Evolutionary conservation across 2,888 invertebrate species (phyloP).

Genomic region (Flexamia atlantica): DNA sequence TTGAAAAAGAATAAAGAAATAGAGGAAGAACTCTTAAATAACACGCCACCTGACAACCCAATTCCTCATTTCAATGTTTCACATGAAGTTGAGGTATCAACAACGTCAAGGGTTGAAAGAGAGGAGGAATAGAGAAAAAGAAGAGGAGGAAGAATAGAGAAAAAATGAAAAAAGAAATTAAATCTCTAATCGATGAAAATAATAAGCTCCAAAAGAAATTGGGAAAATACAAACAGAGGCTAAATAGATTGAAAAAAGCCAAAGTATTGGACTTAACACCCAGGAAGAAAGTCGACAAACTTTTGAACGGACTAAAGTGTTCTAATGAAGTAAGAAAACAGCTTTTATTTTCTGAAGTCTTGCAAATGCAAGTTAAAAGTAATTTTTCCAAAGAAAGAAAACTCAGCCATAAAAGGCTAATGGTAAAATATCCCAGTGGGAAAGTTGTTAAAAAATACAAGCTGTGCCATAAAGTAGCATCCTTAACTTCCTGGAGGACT

Average conservation of each 20-base stretch:
- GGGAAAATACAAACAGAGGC: constrained; percentile 13
- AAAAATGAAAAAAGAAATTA: constrained; percentile 24
- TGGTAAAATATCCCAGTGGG: constrained; percentile 2
- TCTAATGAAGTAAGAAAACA: constrained; percentile 28
- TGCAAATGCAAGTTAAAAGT: constrained; percentile 30
- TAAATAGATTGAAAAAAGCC: constrained; percentile 34
- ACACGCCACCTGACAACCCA: constrained; percentile 22
- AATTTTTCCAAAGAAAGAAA: constrained; percentile 16
- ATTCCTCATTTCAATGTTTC: constrained; percentile 19
- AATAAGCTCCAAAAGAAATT: constrained; percentile 21
- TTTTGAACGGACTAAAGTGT: constrained; percentile 24
- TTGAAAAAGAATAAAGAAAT: constrained; percentile 23
- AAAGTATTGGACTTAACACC: constrained; percentile 21
- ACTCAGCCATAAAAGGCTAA: constrained; percentile 5
- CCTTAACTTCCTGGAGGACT: neutral
- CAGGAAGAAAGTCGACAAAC: constrained; percentile 21
- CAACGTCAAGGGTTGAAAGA: constrained; percentile 12
- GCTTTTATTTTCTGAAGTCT: constrained; percentile 29
- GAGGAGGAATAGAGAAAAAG: too few species aligned
- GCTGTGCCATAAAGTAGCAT: too few species aligned
- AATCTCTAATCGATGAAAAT: constrained; percentile 26
- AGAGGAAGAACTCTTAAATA: constrained; percentile 26
- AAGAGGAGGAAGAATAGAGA: constrained; percentile 22
- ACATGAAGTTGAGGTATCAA: constrained; percentile 30
- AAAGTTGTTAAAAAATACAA: constrained; percentile 19